Conservation (phyloP, 2,888 invertebrate genomes). For the Pimpla rufipes region DNA sequence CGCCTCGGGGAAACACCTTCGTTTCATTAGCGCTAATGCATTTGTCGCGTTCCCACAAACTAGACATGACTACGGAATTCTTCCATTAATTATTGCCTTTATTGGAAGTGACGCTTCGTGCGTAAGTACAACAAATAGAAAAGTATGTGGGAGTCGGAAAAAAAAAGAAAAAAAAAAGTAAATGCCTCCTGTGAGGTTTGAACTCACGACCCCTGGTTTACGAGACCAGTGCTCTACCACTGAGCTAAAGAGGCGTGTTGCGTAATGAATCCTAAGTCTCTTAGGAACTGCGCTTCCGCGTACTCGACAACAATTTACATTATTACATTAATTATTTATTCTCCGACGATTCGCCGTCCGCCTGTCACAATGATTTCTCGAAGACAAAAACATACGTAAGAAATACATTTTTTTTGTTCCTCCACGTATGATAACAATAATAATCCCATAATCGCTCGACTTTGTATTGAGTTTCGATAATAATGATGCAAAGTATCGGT, state of each 20-base stretch:
- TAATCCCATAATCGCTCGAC: no score
- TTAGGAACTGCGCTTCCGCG: no score
- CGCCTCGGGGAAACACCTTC: slow-evolving; percentile 2
- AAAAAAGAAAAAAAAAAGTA: slow-evolving; percentile 69
- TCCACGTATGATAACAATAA: no score
- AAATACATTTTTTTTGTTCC: no score
- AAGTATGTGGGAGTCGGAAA: background rate
- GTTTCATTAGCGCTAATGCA: slow-evolving; percentile 34
- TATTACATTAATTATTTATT: no score
- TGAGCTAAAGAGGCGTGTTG: slow-evolving; percentile 91
- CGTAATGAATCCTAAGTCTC: no score
- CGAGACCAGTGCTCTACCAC: slow-evolving; percentile 95
- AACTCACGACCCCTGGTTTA: slow-evolving; percentile 95
- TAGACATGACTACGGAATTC: background rate
- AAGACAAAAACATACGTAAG: no score
- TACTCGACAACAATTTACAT: no score
- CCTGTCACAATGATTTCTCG: no score
- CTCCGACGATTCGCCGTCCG: no score
- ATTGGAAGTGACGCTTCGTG: background rate
- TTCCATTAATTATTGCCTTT: slow-evolving; percentile 2
- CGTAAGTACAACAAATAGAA: background rate
- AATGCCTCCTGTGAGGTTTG: slow-evolving; percentile 93
- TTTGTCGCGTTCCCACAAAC: background rate
- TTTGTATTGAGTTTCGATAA: no score
- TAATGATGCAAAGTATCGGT: no score